phyloP scores from a whole-genome alignment of 2,113 vertebrate species.

The Camelus bactrianus region DNA sequence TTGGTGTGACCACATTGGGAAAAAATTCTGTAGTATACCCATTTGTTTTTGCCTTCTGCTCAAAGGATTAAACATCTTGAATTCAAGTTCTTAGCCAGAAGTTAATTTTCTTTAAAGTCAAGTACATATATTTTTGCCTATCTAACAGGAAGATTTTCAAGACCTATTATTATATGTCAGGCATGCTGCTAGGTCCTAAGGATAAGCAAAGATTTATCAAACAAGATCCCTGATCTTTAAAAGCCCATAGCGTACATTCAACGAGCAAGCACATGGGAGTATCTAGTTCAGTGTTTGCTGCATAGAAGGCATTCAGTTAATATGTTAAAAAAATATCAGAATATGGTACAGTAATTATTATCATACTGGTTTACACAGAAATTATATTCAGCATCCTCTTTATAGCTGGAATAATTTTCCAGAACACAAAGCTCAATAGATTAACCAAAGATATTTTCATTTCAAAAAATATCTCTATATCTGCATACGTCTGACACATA shows the following conservation, averaged over 20 bases:
- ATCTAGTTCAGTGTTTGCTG: background rate
- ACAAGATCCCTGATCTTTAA: background rate
- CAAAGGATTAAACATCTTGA: background rate
- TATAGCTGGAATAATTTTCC: slow-evolving; percentile 10
- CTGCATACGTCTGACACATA: background rate
- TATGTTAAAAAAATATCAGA: background rate
- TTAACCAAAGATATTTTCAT: background rate
- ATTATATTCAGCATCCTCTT: background rate
- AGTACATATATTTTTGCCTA: background rate
- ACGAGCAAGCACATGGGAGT: background rate
- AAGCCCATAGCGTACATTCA: rapidly evolving
- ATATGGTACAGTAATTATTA: background rate
- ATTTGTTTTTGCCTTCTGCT: background rate
- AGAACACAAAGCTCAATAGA: background rate
- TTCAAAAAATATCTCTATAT: background rate
- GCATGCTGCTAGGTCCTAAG: background rate
- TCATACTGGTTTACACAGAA: background rate
- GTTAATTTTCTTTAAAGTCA: background rate
- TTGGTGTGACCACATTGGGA: background rate
- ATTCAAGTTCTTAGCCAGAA: background rate
- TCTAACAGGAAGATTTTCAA: background rate
- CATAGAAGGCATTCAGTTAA: background rate
- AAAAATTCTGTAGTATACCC: background rate
- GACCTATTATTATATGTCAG: background rate
- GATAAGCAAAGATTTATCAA: background rate